Conservation (phyloP, 92 coral and sea anemone species). For the Actinostola sp. region DNA sequence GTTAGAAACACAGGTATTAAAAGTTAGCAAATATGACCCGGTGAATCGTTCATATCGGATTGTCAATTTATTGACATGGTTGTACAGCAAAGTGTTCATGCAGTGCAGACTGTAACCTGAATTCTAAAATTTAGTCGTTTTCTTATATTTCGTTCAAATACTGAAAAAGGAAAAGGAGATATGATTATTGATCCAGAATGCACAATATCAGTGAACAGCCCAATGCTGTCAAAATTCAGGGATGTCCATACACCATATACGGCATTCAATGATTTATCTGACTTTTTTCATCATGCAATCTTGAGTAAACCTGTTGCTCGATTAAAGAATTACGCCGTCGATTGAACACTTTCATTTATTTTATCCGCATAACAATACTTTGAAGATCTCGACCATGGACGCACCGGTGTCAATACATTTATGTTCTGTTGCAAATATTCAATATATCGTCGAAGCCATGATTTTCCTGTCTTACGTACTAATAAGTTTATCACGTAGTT, state of each 20-base stretch:
- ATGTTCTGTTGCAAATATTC: too few species aligned
- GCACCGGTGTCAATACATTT: too few species aligned
- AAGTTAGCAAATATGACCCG: constrained; percentile 10
- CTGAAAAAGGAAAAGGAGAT: neutral
- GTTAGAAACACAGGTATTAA: constrained; percentile 24
- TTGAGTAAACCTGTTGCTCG: too few species aligned
- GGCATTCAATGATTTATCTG: too few species aligned
- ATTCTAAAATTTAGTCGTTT: neutral
- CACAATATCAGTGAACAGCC: constrained; percentile 17
- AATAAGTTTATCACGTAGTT: too few species aligned
- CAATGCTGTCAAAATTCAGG: constrained; percentile 3
- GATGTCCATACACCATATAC: neutral
- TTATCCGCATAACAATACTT: too few species aligned
- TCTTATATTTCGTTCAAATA: neutral
- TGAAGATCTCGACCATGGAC: too few species aligned
- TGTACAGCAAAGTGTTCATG: neutral
- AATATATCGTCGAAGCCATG: too few species aligned
- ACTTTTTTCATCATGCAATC: neutral
- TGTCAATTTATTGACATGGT: neutral
- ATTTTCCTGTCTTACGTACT: too few species aligned
- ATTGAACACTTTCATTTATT: too few species aligned
- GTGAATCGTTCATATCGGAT: neutral
- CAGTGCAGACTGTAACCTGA: neutral
- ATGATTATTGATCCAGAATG: neutral
- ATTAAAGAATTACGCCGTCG: too few species aligned